A percentile compares a stretch with the other conserved stretches of the same genome.
These are phyloP conservation scores for Drosophila funebris DNA, from an alignment of 1,140 invertebrate genomes.

Conservation along the genomic window DNA sequence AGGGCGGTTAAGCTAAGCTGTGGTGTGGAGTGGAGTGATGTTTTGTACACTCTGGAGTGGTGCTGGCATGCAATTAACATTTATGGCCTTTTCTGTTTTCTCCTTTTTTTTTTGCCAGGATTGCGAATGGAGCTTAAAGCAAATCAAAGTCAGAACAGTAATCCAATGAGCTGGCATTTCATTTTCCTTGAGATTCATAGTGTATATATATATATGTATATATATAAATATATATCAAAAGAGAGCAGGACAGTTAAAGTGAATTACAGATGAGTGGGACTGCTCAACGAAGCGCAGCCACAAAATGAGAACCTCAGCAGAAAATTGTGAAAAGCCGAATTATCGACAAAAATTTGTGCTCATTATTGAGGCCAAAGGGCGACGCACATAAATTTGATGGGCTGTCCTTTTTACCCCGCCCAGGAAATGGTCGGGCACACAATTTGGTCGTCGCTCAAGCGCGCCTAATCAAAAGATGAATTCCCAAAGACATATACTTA, in stretches of 20 bases:
- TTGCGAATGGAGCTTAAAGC: conserved; percentile 32
- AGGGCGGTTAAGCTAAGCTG: conserved; percentile 20
- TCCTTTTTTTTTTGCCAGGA: not conserved
- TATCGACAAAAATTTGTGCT: conserved; percentile 74
- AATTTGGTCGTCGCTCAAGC: conserved; percentile 52
- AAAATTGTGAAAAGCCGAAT: conserved; percentile 61
- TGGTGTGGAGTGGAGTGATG: not conserved
- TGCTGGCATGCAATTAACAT: conserved; percentile 74
- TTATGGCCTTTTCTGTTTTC: conserved; percentile 65
- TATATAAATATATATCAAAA: not conserved
- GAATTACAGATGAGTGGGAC: conserved; percentile 70
- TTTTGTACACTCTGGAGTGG: not conserved
- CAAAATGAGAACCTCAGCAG: conserved; percentile 42
- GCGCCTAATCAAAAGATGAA: conserved; percentile 67
- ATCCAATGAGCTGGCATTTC: conserved; percentile 71
- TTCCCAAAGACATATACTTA: conserved; percentile 41
- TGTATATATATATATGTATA: conserved; percentile 12
- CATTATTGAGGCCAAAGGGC: conserved; percentile 68
- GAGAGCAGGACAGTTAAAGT: conserved; percentile 55
- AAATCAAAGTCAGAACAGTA: conserved; percentile 71
- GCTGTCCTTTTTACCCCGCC: conserved; percentile 52
- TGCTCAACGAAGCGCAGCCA: conserved; percentile 46
- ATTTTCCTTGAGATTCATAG: conserved; percentile 53
- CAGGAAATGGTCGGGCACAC: conserved; percentile 58
- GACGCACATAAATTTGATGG: conserved; percentile 67